Evolutionary conservation across 2,113 vertebrate genomes (phyloP).

Genomic region (Malurus elegans): DNA sequence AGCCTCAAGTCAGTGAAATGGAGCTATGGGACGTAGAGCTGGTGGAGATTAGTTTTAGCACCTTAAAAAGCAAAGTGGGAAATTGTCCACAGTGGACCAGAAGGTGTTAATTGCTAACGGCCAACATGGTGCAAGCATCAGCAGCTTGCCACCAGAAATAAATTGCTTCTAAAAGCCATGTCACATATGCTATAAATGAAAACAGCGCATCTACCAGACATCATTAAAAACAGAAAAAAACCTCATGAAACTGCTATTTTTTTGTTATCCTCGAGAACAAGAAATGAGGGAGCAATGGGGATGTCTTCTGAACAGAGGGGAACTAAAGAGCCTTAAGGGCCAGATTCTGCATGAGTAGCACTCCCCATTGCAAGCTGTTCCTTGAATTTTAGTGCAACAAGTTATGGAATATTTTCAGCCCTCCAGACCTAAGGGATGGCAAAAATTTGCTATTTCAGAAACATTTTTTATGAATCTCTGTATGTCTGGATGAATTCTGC

Average conservation of each 20-base stretch:
- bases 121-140: neutral
- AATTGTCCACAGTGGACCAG: slow-evolving; percentile 9
- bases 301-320: neutral
- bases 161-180: slow-evolving; percentile 11
- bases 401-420: neutral
- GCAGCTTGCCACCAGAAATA: slow-evolving; percentile 34
- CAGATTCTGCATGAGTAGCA: neutral
- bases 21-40: neutral
- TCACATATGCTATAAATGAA: slow-evolving; percentile 43
- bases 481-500: neutral
- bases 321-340: neutral
- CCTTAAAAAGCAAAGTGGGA: slow-evolving; percentile 39
- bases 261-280: neutral
- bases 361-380: neutral
- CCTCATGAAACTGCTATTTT: neutral
- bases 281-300: neutral
- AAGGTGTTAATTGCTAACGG: slow-evolving; percentile 51
- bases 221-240: neutral
- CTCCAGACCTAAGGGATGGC: neutral
- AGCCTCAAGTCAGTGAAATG: neutral
- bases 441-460: neutral
- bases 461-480: neutral
- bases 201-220: slow-evolving; percentile 4
- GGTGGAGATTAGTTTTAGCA: slow-evolving; percentile 32
- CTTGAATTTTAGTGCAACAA: neutral